Conservation (phyloP, 1,140 invertebrate species). For the Pseudachorutes palmiensis region DNA sequence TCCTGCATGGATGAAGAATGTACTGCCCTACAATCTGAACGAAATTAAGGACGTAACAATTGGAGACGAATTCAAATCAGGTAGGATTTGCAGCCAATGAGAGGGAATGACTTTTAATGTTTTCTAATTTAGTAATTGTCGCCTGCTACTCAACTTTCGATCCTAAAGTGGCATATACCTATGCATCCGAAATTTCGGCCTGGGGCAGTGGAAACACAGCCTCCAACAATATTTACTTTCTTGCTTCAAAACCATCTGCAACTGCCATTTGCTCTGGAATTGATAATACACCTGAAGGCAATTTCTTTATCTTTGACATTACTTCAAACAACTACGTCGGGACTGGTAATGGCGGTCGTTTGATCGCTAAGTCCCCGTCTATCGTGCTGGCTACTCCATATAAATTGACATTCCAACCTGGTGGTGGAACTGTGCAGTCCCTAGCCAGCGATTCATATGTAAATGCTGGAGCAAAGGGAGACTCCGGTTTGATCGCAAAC, state of each 20-base stretch:
- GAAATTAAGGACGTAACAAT: constrained; percentile 23
- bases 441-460: constrained; percentile 13
- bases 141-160: constrained; percentile 29
- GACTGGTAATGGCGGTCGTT: constrained; percentile 13
- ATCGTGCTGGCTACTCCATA: constrained; percentile 26
- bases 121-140: constrained; percentile 25
- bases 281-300: constrained; percentile 24
- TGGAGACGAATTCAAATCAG: constrained; percentile 34
- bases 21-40: constrained; percentile 18
- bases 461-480: constrained; percentile 17
- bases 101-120: neutral
- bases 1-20: constrained; percentile 27
- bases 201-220: constrained; percentile 35
- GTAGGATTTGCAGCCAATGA: too few species aligned
- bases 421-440: constrained; percentile 22
- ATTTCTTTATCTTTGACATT: constrained; percentile 28
- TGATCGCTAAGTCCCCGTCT: constrained; percentile 13
- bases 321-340: constrained; percentile 18
- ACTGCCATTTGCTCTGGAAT: constrained; percentile 24
- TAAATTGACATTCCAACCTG: constrained; percentile 18
- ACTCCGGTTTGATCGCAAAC: neutral
- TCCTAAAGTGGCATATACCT: constrained; percentile 20
- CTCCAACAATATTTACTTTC: constrained; percentile 29
- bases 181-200: constrained; percentile 24
- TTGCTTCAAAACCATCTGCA: constrained; percentile 21